Evolutionary conservation across 2,113 vertebrate genomes (phyloP).

Genomic region (Cyprinodon brontotheroides): DNA sequence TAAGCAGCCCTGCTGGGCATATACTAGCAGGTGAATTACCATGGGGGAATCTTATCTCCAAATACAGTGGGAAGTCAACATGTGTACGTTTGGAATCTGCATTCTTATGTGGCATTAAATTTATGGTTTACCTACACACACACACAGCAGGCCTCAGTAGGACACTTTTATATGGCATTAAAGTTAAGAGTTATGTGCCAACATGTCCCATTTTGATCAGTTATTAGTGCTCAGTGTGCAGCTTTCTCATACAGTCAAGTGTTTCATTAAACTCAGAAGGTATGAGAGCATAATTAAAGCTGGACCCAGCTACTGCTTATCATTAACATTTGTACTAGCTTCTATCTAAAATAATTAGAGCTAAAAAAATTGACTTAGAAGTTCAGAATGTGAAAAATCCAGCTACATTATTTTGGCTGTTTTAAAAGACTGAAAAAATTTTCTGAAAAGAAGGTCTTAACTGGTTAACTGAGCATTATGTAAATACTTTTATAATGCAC

Average conservation of each 20-base stretch:
- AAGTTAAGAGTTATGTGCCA: background rate
- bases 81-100: constrained; percentile 52
- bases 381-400: background rate
- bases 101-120: constrained; percentile 15
- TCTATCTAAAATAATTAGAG: background rate
- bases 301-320: constrained; percentile 29
- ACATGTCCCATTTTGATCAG: background rate
- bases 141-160: background rate
- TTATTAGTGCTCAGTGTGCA: constrained; percentile 1
- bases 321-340: background rate
- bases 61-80: constrained; percentile 52
- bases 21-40: constrained; percentile 53
- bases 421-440: background rate
- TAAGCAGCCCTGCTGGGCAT: constrained; percentile 36
- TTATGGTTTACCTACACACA: background rate
- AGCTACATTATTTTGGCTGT: background rate
- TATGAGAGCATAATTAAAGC: constrained; percentile 27
- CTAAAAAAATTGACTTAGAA: background rate
- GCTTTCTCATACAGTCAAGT: constrained; percentile 1
- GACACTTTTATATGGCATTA: constrained; percentile 8
- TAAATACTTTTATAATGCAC: background rate
- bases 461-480: background rate
- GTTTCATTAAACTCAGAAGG: constrained; percentile 43
- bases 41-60: constrained; percentile 43
- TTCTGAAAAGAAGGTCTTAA: background rate